phyloP scores from a whole-genome alignment of 2,797 vertebrate species.

The Sebastes kiyomatsui region DNA sequence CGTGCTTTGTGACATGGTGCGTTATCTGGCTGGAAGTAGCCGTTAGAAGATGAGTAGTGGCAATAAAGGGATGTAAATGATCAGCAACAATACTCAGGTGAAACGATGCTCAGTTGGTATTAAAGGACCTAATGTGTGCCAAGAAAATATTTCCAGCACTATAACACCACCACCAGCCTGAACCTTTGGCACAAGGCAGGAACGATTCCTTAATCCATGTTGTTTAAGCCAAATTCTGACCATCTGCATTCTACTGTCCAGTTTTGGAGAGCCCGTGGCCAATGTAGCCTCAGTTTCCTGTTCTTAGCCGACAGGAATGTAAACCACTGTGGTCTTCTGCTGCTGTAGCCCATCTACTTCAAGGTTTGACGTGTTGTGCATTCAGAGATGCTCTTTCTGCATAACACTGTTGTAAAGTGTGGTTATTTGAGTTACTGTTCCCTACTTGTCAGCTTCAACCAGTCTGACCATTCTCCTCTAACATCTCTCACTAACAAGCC shows the following conservation, averaged over 20 bases:
- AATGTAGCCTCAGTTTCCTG: not conserved
- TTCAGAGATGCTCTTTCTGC: not conserved
- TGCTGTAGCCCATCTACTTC: not conserved
- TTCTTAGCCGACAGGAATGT: not conserved
- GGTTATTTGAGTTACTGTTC: conserved; percentile 2
- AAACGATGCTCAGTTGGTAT: not conserved
- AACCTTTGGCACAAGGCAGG: not conserved
- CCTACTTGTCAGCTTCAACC: not conserved
- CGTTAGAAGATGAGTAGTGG: no score
- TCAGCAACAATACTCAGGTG: no score
- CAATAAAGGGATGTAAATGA: no score
- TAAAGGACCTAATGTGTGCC: not conserved
- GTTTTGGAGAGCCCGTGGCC: not conserved
- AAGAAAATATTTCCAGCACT: not conserved
- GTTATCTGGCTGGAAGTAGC: not conserved
- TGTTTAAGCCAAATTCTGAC: conserved; percentile 44
- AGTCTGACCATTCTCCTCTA: conserved; percentile 2
- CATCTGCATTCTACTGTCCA: not conserved
- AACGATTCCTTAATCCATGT: not conserved
- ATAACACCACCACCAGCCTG: not conserved
- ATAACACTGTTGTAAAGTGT: not conserved
- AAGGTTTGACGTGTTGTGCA: not conserved
- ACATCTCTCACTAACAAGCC: conserved; percentile 15
- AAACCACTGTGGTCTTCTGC: not conserved
- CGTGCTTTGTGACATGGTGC: not conserved